Evolutionary conservation across 2,888 invertebrate genomes (phyloP).

Genomic region (Deilephila porcellus): DNA sequence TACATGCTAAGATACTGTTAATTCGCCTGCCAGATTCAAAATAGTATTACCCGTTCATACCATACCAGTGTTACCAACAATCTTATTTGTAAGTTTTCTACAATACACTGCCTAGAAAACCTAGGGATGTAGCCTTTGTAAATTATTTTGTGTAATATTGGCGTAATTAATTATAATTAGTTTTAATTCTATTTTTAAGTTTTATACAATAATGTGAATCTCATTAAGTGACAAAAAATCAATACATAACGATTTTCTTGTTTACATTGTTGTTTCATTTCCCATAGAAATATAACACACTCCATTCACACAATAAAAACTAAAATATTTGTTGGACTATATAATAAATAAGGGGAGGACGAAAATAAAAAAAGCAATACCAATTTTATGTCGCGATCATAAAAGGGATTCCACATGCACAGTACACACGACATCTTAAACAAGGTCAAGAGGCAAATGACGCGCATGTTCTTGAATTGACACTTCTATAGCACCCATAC

Average conservation of each 20-base stretch:
- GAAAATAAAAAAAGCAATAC: too few species aligned
- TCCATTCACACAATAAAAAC: neutral
- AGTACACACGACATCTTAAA: neutral
- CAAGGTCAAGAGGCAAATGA: too few species aligned
- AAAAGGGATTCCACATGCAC: neutral
- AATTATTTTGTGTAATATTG: constrained; percentile 77
- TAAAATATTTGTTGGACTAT: neutral
- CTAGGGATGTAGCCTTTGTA: constrained; percentile 61
- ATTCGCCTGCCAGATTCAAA: constrained; percentile 22
- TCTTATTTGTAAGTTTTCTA: constrained; percentile 30
- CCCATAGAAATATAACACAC: neutral
- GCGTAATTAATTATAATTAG: constrained; percentile 51
- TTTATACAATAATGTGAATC: constrained; percentile 59
- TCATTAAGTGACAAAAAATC: constrained; percentile 64
- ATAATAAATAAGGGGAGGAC: neutral
- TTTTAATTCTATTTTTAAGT: constrained; percentile 50
- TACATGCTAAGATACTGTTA: constrained; percentile 18
- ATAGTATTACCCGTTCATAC: constrained; percentile 47
- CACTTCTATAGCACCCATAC: too few species aligned
- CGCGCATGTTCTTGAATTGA: too few species aligned
- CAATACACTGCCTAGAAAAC: constrained; percentile 69
- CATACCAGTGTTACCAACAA: constrained; percentile 57
- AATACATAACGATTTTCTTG: constrained; percentile 57
- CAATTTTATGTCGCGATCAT: too few species aligned
- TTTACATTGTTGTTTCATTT: constrained; percentile 48